Percentiles rank a stretch among this genome's conserved stretches.
Conservation (phyloP, 1,140 invertebrate species). For the Drosophila subobscura region DNA sequence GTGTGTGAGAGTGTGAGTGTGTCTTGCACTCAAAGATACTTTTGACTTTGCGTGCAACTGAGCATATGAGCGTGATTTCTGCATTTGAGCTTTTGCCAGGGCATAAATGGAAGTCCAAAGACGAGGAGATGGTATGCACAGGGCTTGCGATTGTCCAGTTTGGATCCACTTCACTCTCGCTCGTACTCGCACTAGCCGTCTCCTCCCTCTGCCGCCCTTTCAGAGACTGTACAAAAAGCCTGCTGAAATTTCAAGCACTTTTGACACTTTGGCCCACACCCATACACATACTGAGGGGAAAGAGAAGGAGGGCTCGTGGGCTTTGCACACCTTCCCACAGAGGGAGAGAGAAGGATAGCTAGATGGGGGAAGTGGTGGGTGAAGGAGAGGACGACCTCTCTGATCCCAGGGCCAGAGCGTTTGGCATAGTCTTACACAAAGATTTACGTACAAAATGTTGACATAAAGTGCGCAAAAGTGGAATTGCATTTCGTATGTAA, state of each 20-base stretch:
- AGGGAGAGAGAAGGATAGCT: not conserved
- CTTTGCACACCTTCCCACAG: not conserved
- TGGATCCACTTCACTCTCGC: constrained; percentile 8
- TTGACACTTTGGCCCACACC: constrained; percentile 69
- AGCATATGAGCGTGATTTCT: constrained; percentile 81
- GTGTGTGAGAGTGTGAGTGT: constrained; percentile 9
- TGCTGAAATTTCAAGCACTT: constrained; percentile 81
- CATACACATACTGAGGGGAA: constrained; percentile 5
- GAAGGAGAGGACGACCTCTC: not conserved
- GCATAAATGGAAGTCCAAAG: constrained; percentile 50
- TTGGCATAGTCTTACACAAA: constrained; percentile 81
- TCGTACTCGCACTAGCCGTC: not conserved
- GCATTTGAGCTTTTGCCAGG: constrained; percentile 67
- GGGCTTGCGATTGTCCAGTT: constrained; percentile 56
- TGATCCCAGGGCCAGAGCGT: constrained; percentile 49
- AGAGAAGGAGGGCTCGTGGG: not conserved
- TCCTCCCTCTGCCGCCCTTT: constrained; percentile 19
- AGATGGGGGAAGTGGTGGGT: not conserved
- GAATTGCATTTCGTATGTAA: constrained; percentile 82
- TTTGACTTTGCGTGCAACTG: constrained; percentile 79
- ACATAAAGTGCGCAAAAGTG: constrained; percentile 81
- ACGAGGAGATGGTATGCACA: not conserved
- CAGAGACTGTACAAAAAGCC: constrained; percentile 53
- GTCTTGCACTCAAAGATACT: constrained; percentile 66
- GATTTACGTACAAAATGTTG: constrained; percentile 81